Evolutionary conservation across 2,113 vertebrate genomes (phyloP).

Genomic region (Empidonax traillii): DNA sequence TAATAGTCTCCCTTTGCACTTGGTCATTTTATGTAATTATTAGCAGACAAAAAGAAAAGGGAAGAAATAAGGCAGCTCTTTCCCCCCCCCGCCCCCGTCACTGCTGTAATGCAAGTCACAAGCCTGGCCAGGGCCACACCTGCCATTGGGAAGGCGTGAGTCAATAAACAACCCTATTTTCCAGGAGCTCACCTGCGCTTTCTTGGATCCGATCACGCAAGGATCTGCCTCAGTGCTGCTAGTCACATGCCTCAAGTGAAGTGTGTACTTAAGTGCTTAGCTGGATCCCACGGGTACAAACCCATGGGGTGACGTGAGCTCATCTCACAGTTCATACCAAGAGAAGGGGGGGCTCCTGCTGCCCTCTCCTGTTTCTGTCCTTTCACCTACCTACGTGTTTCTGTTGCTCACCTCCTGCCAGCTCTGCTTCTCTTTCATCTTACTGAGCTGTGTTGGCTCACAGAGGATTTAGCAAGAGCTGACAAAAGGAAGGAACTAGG

Average conservation of each 20-base stretch:
- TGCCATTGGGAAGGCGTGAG: neutral
- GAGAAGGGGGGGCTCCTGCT: neutral
- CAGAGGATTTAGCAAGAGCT: neutral
- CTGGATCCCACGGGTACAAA: neutral
- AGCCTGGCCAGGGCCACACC: neutral
- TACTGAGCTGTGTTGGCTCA: neutral
- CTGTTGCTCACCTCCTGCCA: neutral
- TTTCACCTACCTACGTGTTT: fast-evolving
- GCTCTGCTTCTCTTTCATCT: neutral
- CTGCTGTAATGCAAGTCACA: neutral
- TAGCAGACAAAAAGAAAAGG: neutral
- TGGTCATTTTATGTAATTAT: neutral
- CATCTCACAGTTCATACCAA: neutral
- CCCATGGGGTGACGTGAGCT: neutral
- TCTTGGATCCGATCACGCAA: fast-evolving
- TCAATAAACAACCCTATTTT: neutral
- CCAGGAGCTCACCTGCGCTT: neutral
- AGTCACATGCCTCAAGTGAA: constrained; percentile 12
- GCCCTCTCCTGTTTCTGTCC: neutral
- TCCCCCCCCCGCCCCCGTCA: neutral
- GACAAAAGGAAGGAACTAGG: neutral
- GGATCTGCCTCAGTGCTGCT: neutral
- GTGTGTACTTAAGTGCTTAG: neutral
- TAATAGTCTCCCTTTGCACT: neutral
- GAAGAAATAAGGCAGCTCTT: neutral